Evolutionary conservation across 1,140 invertebrate genomes (phyloP).

Genomic region (Drosophila punjabiensis): DNA sequence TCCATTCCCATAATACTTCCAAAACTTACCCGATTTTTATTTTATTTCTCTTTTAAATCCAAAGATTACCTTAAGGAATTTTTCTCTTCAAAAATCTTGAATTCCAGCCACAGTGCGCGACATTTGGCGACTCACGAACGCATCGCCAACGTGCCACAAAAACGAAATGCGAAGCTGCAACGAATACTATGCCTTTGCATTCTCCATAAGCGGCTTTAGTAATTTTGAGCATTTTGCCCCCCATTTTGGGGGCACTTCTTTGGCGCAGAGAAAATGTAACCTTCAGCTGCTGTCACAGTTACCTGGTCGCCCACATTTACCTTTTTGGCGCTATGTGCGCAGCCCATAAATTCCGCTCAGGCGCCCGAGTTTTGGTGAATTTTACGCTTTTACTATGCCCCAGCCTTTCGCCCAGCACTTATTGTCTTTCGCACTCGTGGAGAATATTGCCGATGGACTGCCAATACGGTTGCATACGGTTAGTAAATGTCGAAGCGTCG

Average conservation of each 20-base stretch:
- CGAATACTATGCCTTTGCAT: slow-evolving; percentile 35
- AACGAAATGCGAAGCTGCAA: slow-evolving; percentile 30
- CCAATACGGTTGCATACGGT: slow-evolving; percentile 30
- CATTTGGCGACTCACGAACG: slow-evolving; percentile 34
- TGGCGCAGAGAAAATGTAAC: slow-evolving; percentile 55
- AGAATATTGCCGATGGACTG: slow-evolving; percentile 37
- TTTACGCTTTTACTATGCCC: slow-evolving; percentile 41
- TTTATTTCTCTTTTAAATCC: no score
- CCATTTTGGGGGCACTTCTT: slow-evolving; percentile 41
- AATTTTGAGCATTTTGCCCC: slow-evolving; percentile 68
- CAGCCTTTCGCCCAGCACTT: slow-evolving; percentile 28
- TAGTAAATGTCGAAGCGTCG: slow-evolving; percentile 76
- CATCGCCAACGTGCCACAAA: slow-evolving; percentile 40
- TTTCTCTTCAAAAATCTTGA: neutral
- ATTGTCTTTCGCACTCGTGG: slow-evolving; percentile 48
- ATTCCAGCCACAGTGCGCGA: slow-evolving; percentile 1
- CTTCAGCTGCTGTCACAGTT: slow-evolving; percentile 74
- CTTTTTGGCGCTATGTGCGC: slow-evolving; percentile 65
- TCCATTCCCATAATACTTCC: neutral
- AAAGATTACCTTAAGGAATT: neutral
- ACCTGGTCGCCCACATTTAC: slow-evolving; percentile 68
- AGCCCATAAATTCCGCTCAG: slow-evolving; percentile 67
- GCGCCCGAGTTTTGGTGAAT: slow-evolving; percentile 29
- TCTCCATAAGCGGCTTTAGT: slow-evolving; percentile 75
- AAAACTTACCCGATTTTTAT: neutral